phyloP scores from a whole-genome alignment of 2,113 vertebrate species.

The Apteryx owenii region DNA sequence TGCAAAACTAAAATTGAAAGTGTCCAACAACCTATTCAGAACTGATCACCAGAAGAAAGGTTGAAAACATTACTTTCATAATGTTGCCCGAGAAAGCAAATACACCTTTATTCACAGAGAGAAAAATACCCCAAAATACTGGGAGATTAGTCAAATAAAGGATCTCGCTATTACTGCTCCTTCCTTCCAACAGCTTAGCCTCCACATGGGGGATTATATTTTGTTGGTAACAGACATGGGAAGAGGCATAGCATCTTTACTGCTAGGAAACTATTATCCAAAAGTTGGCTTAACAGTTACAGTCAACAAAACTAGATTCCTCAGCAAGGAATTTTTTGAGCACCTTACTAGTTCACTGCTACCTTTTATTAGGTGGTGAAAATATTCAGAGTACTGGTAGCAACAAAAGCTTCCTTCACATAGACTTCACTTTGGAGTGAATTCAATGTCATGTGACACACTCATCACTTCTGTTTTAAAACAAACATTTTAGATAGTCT shows the following conservation, averaged over 20 bases:
- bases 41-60: background rate
- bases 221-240: background rate
- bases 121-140: background rate
- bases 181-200: background rate
- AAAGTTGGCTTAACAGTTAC: background rate
- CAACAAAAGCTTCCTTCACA: background rate
- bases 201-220: accelerated
- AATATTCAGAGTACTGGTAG: background rate
- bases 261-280: background rate
- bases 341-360: background rate
- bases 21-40: background rate
- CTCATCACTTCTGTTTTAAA: background rate
- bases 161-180: background rate
- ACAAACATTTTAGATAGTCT: background rate
- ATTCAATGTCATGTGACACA: background rate
- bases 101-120: background rate
- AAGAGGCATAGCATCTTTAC: background rate
- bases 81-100: background rate
- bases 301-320: background rate
- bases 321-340: background rate
- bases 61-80: background rate
- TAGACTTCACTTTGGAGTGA: background rate
- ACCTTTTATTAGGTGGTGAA: background rate
- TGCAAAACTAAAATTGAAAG: background rate
- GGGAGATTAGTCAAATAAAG: background rate